Evolutionary conservation across 2,888 invertebrate genomes (phyloP), one percentile per base, ranked within the genome.

Genomic region (Rhaphigaster nebulosa): DNA sequence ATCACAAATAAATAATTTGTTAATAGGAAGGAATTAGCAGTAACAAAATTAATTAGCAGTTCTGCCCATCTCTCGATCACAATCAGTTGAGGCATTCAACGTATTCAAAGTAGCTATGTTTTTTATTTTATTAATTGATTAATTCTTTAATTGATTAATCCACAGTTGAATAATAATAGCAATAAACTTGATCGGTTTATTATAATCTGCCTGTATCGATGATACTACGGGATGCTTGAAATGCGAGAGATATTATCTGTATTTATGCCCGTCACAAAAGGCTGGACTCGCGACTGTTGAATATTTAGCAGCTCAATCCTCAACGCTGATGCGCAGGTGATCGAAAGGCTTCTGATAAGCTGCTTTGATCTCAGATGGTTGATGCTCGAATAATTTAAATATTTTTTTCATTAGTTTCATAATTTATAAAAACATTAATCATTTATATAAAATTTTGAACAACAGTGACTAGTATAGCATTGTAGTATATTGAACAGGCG

Each of bases 241-340:
- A 76, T 76, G 70, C 20, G 20, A 38, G 70, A 76, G 70, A 76
- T 76, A 76, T 34, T 20, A 76, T 76, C 70, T 34, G 6, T 23
- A 76, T 76, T 34, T 76, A 76, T 34, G 70, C 6, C 34, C 70
- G 34, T 38, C 15, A 34, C 70, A 38, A 76, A 29, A 34, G 65
- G 20, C 70, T 76, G 34, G 38, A 38, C 70, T 20, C 6, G 4
- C 34, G 38, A 1, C 70, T 76, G 70, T 76, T 76, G 70, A 76
- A 76, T 76, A 76, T 76, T 76, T 76, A 76, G 70, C 70, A 76
- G 70, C 38, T 20, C 70, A 38, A 76, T 38, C 23, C 34, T 29
- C 15, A 29, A 10, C 15, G 15, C 18, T 38, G 70, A 76, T 38
- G 70, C 70, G 70, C 70, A 76, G 70, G 34, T 76, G 70, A 76